These are phyloP conservation scores for Melinaea menophilus DNA, from an alignment of 2,888 invertebrate genomes.

Conservation along the genomic window DNA sequence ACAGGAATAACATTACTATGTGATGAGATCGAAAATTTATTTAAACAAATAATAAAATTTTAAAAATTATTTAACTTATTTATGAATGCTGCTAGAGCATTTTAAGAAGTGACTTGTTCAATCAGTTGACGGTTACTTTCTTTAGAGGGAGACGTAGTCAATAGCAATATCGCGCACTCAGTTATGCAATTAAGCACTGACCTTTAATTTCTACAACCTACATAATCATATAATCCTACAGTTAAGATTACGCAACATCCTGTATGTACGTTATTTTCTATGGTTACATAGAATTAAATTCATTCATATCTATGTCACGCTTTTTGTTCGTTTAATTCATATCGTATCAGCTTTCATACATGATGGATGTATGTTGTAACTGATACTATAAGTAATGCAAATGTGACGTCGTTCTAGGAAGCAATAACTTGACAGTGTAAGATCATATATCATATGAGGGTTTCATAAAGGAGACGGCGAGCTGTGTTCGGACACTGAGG, in stretches of 20 bases:
- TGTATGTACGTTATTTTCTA: neutral
- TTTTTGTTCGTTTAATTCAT: conserved; percentile 14
- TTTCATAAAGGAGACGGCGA: conserved; percentile 67
- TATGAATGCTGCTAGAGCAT: too few species aligned
- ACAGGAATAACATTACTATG: too few species aligned
- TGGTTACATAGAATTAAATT: conserved; percentile 1
- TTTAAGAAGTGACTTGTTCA: too few species aligned
- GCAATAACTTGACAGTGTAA: conserved; percentile 68
- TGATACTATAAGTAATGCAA: conserved; percentile 49
- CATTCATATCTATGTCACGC: conserved; percentile 1
- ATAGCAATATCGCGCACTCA: too few species aligned
- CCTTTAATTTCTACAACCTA: too few species aligned
- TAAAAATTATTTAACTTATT: too few species aligned
- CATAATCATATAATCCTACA: too few species aligned
- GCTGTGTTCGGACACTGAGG: conserved; percentile 66
- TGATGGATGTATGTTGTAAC: conserved; percentile 41
- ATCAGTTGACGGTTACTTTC: too few species aligned
- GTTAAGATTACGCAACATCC: neutral
- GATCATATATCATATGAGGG: conserved; percentile 67
- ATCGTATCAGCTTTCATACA: conserved; percentile 11
- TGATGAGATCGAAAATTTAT: too few species aligned
- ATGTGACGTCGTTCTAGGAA: conserved; percentile 50
- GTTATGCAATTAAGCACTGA: too few species aligned
- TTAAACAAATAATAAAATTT: too few species aligned
- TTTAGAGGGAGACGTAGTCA: too few species aligned